Base-by-base conservation (phyloP, 1,140 invertebrate genomes). In the Callitettix versicolor region DNA sequence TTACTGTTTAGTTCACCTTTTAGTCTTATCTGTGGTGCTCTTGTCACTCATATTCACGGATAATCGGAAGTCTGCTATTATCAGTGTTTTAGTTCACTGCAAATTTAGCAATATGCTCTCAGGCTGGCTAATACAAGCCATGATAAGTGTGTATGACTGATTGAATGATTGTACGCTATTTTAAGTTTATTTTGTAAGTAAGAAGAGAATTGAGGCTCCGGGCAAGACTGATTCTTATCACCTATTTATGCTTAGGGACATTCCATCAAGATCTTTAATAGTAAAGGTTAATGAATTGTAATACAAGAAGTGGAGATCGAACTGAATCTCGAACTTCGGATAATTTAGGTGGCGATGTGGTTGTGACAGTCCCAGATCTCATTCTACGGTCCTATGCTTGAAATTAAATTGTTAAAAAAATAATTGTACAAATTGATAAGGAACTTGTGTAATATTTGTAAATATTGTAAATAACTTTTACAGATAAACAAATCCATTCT, bases 391-490 rank as follows among this genome's bases (percentile, higher is more conserved):
- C 48, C 48, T 51, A 51, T 21, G 48, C 48, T 36, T 51, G 33
- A 34, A 46, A 22, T 36, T 51, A 38, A 30, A 21, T 51, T 34
- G 18, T 38, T 21, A 4, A 30, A 51, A 21, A 34, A 36, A 51
- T 34, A 51, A 51, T 51, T 38, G 34, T 20, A 51, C 20, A 38
- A 51, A n/a, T 38, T 51, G 20, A 51, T 36, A 20, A 38, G n/a
- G 15, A 38, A 36, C 9, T n/a, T 51, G 48, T 51, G 36, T 36
- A 20, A 51, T 38, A 51, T 17, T 17, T 51, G 48, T 51, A 51
- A 51, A 51, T 51, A 51, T 15, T 51, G 48, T 51, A 51, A 9
- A 51, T 51, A 51, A 38, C 48, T 51, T 51, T 51, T 51, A 51
- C 48, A 51, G 30, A 51, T 51, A 51, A 51, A 51, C 22, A 36